Conservation (phyloP, 2,797 vertebrate genomes). For the Gadopsis marmoratus region DNA sequence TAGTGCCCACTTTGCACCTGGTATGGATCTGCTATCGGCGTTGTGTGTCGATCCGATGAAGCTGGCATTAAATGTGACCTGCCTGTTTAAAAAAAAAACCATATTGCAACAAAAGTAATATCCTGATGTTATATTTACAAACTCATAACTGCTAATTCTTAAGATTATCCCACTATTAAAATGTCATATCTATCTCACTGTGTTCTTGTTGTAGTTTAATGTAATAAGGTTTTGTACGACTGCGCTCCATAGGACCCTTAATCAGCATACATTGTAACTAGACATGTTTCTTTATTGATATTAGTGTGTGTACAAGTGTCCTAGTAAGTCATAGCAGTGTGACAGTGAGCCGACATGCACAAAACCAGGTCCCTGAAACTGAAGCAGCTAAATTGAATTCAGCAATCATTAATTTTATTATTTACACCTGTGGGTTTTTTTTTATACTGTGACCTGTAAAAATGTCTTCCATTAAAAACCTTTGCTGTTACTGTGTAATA, state of each 20-base stretch:
- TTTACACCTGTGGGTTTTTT: background rate
- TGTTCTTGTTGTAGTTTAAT: background rate
- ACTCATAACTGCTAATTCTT: background rate
- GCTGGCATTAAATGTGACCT: conserved; percentile 18
- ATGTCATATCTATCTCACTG: background rate
- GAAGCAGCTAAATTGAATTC: too few species aligned
- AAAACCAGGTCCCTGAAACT: too few species aligned
- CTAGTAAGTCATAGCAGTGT: too few species aligned
- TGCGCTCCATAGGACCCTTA: background rate
- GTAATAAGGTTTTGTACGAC: background rate
- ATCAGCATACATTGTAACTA: background rate
- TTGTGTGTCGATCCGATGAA: conserved; percentile 21
- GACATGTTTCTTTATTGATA: too few species aligned
- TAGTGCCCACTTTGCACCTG: conserved; percentile 13
- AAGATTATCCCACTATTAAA: background rate
- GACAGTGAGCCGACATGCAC: too few species aligned
- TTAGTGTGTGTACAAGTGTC: too few species aligned
- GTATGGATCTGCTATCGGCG: conserved; percentile 1
- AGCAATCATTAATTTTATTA: background rate
- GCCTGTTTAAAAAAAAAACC: background rate
- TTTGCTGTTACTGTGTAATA: background rate
- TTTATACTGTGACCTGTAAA: background rate
- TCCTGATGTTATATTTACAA: background rate
- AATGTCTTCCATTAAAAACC: background rate
- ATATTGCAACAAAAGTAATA: background rate